Evolutionary conservation across 2,888 invertebrate species (phyloP).

Genomic region (Nemurella pictetii): DNA sequence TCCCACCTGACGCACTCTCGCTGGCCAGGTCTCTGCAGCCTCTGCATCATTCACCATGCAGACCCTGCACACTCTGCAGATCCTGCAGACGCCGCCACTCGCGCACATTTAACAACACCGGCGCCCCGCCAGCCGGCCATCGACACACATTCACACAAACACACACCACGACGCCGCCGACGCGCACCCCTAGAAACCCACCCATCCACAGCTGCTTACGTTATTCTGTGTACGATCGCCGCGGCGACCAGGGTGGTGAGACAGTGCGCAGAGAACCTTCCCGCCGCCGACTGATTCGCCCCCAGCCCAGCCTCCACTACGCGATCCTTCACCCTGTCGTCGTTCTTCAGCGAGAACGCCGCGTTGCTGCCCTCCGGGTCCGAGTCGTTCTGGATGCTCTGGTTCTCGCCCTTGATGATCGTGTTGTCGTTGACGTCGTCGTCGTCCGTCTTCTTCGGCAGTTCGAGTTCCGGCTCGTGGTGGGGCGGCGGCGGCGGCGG

Average conservation of each 20-base stretch:
- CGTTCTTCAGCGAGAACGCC: slow-evolving; percentile 50
- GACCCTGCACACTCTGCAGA: neutral
- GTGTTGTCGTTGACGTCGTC: slow-evolving; percentile 43
- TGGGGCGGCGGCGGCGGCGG: slow-evolving; percentile 48
- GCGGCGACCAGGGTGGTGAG: neutral
- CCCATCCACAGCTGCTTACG: too few species aligned
- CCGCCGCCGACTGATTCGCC: neutral
- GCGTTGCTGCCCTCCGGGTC: slow-evolving; percentile 45
- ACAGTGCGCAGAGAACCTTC: neutral
- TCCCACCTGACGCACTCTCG: neutral
- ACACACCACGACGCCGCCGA: too few species aligned
- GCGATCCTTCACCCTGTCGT: slow-evolving; percentile 45
- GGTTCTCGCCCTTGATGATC: slow-evolving; percentile 52
- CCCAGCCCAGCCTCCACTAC: slow-evolving; percentile 43
- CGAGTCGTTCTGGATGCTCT: slow-evolving; percentile 51
- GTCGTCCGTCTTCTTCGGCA: slow-evolving; percentile 45
- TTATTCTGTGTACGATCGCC: slow-evolving; percentile 30
- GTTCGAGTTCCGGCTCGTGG: slow-evolving; percentile 46
- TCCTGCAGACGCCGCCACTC: neutral
- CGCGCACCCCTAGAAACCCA: too few species aligned
- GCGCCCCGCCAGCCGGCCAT: neutral
- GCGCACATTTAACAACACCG: slow-evolving; percentile 1
- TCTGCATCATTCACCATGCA: too few species aligned
- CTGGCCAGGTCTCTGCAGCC: too few species aligned
- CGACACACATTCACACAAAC: neutral